A percentile compares a stretch with the other conserved stretches of the same genome.
These are phyloP conservation scores for Miltochrista miniata DNA, from an alignment of 2,888 invertebrate species.

Conservation along the genomic window DNA sequence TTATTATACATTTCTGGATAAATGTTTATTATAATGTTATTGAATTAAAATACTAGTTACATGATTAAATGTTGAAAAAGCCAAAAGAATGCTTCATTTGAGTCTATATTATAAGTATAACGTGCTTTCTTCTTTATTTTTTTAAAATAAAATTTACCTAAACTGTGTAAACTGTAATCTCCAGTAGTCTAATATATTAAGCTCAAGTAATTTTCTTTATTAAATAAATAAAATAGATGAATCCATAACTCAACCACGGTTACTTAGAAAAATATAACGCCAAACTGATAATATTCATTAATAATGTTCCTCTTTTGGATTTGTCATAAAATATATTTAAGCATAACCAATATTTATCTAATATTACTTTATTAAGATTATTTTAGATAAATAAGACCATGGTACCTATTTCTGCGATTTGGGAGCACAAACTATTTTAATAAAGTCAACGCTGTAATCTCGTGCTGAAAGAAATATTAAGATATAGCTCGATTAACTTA, in stretches of 20 bases:
- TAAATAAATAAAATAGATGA: no score
- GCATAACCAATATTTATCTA: conserved; percentile 35
- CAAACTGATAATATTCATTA: conserved; percentile 36
- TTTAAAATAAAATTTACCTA: not conserved
- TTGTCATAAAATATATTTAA: conserved; percentile 55
- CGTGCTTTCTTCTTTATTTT: no score
- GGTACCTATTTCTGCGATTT: conserved; percentile 39
- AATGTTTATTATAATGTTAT: not conserved
- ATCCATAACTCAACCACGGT: no score
- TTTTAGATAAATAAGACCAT: conserved; percentile 24
- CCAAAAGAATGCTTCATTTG: not conserved
- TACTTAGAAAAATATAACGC: conserved; percentile 1
- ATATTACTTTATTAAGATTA: conserved; percentile 26
- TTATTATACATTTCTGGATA: not conserved
- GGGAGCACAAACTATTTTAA: conserved; percentile 68
- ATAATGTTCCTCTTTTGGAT: conserved; percentile 73
- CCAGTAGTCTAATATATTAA: no score
- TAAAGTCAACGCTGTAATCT: conserved; percentile 44
- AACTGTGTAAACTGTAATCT: no score
- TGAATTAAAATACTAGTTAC: not conserved
- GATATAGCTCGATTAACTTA: no score
- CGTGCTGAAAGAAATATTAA: no score
- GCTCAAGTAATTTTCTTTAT: no score
- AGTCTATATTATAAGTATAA: not conserved
- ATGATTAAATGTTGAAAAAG: not conserved